phyloP scores from a whole-genome alignment of 2,113 vertebrate genomes.

The Cercocebus atys region DNA sequence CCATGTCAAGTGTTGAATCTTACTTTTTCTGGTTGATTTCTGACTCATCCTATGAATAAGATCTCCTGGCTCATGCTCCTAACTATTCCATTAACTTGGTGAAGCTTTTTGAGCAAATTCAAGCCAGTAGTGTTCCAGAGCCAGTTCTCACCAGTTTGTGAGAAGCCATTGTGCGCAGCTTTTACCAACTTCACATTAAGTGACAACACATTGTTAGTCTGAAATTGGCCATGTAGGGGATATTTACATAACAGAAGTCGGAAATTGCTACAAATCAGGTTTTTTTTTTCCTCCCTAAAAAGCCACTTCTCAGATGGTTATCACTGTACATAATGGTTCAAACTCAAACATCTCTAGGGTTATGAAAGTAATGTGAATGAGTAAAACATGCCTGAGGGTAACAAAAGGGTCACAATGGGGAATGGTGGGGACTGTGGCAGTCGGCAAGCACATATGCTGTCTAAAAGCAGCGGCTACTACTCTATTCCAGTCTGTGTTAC shows the following conservation, averaged over 20 bases:
- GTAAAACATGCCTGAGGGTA: background rate
- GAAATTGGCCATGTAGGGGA: background rate
- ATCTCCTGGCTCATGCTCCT: background rate
- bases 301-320: conserved; percentile 9
- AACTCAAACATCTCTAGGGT: background rate
- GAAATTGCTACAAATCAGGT: conserved; percentile 11
- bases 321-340: background rate
- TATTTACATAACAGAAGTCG: conserved; percentile 41
- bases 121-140: background rate
- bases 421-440: background rate
- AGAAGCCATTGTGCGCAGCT: background rate
- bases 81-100: background rate
- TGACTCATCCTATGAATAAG: conserved; percentile 35
- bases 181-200: conserved; percentile 5
- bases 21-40: conserved; percentile 49
- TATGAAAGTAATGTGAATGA: background rate
- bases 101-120: background rate
- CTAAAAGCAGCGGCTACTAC: background rate
- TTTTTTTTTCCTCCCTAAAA: background rate
- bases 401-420: background rate
- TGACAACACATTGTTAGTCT: conserved; percentile 15
- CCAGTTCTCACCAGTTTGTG: background rate
- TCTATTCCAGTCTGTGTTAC: background rate
- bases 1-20: conserved; percentile 25
- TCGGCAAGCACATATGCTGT: background rate